Conservation (phyloP, 2,113 vertebrate species). For the Prolemur simus region DNA sequence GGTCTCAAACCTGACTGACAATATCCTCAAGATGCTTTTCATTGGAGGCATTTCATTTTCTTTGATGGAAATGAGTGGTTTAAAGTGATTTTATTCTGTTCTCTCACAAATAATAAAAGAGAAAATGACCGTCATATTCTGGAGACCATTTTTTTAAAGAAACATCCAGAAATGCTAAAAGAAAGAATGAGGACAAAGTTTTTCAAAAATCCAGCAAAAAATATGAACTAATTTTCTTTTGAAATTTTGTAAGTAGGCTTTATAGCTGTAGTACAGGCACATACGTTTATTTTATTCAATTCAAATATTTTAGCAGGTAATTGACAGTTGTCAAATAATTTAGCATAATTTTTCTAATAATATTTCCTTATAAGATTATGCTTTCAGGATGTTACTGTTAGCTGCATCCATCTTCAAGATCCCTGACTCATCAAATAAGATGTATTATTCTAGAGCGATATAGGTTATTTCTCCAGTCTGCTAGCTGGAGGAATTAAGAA, state of each 20-base stretch:
- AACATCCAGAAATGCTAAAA: neutral
- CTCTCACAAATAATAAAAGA: constrained; percentile 49
- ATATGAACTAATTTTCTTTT: neutral
- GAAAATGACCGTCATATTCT: constrained; percentile 40
- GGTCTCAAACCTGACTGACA: constrained; percentile 54
- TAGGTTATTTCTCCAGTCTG: neutral
- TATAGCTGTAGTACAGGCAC: neutral
- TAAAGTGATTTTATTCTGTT: constrained; percentile 57
- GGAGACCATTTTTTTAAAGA: neutral
- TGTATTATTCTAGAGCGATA: neutral
- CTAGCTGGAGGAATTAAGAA: neutral
- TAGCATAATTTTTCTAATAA: neutral
- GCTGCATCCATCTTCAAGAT: neutral
- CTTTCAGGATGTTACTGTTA: neutral
- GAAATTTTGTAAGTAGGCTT: neutral
- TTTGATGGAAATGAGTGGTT: constrained; percentile 63
- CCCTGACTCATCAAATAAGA: neutral
- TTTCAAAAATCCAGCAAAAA: neutral
- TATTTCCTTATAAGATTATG: neutral
- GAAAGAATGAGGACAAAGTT: neutral
- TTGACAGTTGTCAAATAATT: neutral
- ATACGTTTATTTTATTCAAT: neutral
- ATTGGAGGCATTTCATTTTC: constrained; percentile 36
- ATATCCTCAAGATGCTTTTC: constrained; percentile 42
- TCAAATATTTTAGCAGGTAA: neutral